These are phyloP conservation scores for Silurus glanis DNA, from an alignment of 2,113 vertebrate species.

Conservation along the genomic window DNA sequence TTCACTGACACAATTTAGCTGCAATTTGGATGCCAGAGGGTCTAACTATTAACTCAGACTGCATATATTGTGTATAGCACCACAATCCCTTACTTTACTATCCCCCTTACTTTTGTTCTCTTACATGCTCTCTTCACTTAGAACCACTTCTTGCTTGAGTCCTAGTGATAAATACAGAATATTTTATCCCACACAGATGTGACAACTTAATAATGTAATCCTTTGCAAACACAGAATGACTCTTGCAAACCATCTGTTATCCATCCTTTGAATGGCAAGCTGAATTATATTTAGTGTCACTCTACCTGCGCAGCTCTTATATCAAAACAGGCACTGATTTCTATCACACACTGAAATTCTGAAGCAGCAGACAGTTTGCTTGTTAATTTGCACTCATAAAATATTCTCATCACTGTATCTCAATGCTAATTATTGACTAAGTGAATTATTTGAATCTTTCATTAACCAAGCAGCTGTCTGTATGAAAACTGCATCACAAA, in stretches of 20 bases:
- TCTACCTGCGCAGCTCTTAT: conserved; percentile 53
- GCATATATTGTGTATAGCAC: neutral
- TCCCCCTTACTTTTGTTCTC: neutral
- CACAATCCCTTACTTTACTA: neutral
- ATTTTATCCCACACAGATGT: conserved; percentile 61
- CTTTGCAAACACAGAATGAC: conserved; percentile 55
- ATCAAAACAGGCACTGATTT: conserved; percentile 47
- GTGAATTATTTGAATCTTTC: conserved; percentile 20
- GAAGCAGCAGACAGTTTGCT: conserved; percentile 16
- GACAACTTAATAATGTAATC: conserved; percentile 66
- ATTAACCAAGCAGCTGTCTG: conserved; percentile 30
- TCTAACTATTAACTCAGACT: conserved; percentile 23
- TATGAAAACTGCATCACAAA: conserved; percentile 7
- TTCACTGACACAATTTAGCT: conserved; percentile 33
- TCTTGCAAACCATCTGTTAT: conserved; percentile 68
- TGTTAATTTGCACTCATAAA: conserved; percentile 1
- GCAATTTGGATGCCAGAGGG: conserved; percentile 16
- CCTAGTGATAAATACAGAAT: conserved; percentile 53
- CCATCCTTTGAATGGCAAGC: conserved; percentile 51
- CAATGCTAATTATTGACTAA: conserved; percentile 17
- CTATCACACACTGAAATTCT: conserved; percentile 46
- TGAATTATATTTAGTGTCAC: conserved; percentile 58
- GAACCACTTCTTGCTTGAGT: conserved; percentile 53
- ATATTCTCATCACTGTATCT: neutral
- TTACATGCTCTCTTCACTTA: conserved; percentile 40